Conservation (phyloP, 64 coral and sea anemone genomes). For the Montipora efflorescens region DNA sequence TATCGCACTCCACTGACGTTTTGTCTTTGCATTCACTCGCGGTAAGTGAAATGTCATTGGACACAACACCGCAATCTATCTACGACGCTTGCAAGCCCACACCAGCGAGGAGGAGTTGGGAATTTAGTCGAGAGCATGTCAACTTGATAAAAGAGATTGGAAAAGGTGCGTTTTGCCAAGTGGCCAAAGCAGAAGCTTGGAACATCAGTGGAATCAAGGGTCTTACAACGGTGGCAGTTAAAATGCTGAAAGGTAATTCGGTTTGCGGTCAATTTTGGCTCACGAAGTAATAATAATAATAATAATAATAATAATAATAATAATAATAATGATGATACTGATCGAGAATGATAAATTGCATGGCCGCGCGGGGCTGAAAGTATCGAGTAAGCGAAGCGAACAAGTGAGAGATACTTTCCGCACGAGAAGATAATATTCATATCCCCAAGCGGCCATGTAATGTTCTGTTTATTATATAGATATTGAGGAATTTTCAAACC, state of each 20-base stretch:
- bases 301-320: too few species aligned
- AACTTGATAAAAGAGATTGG: constrained; percentile 62
- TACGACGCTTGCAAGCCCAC: not conserved
- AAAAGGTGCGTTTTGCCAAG: constrained; percentile 84
- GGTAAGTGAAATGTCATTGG: not conserved
- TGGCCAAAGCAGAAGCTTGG: constrained; percentile 68
- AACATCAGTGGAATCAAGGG: constrained; percentile 46
- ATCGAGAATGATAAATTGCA: too few species aligned
- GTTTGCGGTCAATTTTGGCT: not conserved
- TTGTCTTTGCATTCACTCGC: not conserved
- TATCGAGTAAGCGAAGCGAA: too few species aligned
- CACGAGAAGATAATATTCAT: too few species aligned
- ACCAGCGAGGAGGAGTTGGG: constrained; percentile 34
- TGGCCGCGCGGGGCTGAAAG: too few species aligned
- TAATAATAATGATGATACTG: too few species aligned
- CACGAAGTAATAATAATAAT: too few species aligned
- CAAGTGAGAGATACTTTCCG: too few species aligned
- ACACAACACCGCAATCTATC: not conserved
- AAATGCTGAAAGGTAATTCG: constrained; percentile 80
- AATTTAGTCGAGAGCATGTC: constrained; percentile 56
- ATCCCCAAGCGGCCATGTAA: too few species aligned
- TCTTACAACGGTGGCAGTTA: constrained; percentile 75
- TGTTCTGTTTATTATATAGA: too few species aligned
- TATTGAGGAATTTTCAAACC: too few species aligned
- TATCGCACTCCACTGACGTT: not conserved